Evolutionary conservation across 2,113 vertebrate genomes (phyloP).

Genomic region (Romanogobio albipinnatus): DNA sequence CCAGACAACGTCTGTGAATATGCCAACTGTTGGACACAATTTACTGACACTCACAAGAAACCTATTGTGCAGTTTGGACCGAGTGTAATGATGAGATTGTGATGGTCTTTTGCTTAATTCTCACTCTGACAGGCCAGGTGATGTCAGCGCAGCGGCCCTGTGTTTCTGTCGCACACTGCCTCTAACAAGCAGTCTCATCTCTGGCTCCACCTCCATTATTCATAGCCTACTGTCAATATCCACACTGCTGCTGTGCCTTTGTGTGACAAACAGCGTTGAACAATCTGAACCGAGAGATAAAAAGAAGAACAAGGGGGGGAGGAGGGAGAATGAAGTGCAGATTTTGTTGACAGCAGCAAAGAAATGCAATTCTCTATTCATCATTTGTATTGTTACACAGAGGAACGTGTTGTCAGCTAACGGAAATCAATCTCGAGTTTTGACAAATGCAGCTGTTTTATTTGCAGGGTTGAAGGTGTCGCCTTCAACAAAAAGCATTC

Average conservation of each 20-base stretch:
- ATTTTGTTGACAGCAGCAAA: constrained; percentile 5
- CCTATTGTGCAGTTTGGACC: neutral
- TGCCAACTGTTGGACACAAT: neutral
- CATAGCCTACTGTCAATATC: constrained; percentile 30
- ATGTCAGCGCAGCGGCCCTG: constrained; percentile 4
- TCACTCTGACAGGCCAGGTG: neutral
- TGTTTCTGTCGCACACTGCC: neutral
- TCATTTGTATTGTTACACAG: neutral
- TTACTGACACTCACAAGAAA: neutral
- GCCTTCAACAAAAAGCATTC: neutral
- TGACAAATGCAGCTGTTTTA: neutral
- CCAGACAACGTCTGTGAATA: neutral
- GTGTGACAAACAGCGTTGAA: constrained; percentile 17
- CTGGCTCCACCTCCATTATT: constrained; percentile 40
- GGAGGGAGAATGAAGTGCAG: neutral
- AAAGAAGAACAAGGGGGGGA: neutral
- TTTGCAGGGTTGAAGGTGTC: neutral
- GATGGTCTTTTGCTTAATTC: neutral
- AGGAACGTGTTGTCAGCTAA: neutral
- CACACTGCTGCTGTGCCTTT: neutral
- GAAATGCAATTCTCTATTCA: constrained; percentile 13
- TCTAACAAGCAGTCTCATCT: constrained; percentile 20
- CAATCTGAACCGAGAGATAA: constrained; percentile 18
- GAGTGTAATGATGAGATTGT: neutral
- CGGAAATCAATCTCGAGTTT: neutral